Conservation (phyloP, 1,140 invertebrate species). For the Globodera rostochiensis region DNA sequence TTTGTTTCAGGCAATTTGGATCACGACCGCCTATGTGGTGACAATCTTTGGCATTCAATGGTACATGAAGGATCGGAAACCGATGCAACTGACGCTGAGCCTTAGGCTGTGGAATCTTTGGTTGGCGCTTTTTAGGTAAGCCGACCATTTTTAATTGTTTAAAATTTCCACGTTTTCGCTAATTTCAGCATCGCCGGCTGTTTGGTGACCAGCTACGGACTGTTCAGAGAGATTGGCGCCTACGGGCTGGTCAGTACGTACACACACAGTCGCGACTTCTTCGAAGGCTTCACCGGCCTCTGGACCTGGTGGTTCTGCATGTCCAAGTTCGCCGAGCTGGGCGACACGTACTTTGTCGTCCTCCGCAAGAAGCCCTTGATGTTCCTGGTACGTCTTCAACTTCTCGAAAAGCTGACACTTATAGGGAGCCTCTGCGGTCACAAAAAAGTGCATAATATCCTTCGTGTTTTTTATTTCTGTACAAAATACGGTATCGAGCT, state of each 20-base stretch:
- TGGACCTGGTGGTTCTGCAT: conserved; percentile 62
- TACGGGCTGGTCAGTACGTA: conserved; percentile 72
- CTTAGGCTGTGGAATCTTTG: conserved; percentile 87
- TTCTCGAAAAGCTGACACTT: neutral
- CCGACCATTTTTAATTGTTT: neutral
- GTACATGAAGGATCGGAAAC: conserved; percentile 36
- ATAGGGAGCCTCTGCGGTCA: too few relatives aligned
- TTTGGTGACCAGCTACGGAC: conserved; percentile 52
- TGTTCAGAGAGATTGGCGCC: conserved; percentile 55
- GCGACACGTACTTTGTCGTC: conserved; percentile 63
- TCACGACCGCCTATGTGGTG: conserved; percentile 20
- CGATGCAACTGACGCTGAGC: conserved; percentile 79
- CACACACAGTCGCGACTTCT: conserved; percentile 73
- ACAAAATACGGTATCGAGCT: too few relatives aligned
- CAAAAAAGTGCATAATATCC: too few relatives aligned
- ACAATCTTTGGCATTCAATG: conserved; percentile 27
- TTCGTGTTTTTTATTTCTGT: too few relatives aligned
- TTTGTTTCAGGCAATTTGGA: conserved; percentile 1
- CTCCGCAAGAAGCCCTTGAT: conserved; percentile 60
- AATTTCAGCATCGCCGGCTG: conserved; percentile 77
- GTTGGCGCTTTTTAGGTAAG: conserved; percentile 74
- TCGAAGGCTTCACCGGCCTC: conserved; percentile 82
- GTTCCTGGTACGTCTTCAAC: conserved; percentile 71
- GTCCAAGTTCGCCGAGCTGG: conserved; percentile 64
- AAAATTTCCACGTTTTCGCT: too few relatives aligned